phyloP scores from a whole-genome alignment of 2,888 invertebrate genomes.

The Pachliopta kotzebuea region DNA sequence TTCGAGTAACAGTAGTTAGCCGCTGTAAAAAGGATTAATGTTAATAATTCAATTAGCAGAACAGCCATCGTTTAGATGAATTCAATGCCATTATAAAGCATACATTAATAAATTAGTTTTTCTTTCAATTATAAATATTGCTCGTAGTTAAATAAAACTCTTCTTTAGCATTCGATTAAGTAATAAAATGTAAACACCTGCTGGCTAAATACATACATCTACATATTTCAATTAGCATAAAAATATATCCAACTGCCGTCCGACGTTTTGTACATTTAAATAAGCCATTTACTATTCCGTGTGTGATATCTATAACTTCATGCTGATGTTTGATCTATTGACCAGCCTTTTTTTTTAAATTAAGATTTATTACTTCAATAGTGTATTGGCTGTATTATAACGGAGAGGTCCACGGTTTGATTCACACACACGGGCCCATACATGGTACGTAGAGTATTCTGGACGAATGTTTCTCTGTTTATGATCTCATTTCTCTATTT shows the following conservation, averaged over 20 bases:
- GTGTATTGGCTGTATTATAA: too few species aligned
- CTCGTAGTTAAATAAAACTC: conserved; percentile 14
- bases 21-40: background rate
- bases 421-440: too few species aligned
- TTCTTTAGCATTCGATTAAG: conserved; percentile 15
- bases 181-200: conserved; percentile 26
- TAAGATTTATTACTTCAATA: background rate
- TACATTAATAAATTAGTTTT: conserved; percentile 8
- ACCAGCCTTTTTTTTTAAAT: background rate
- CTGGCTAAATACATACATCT: conserved; percentile 16
- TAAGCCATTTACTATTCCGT: conserved; percentile 11
- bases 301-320: conserved; percentile 3
- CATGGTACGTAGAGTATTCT: too few species aligned
- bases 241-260: conserved; percentile 17
- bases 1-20: background rate
- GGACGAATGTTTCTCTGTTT: too few species aligned
- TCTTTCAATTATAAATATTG: conserved; percentile 10
- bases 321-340: conserved; percentile 3
- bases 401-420: too few species aligned
- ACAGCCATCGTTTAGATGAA: background rate
- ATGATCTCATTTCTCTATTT: too few species aligned
- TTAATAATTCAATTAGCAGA: background rate
- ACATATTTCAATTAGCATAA: conserved; percentile 25
- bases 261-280: conserved; percentile 15
- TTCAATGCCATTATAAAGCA: conserved; percentile 5